A percentile compares a stretch with the other conserved stretches of the same genome.
These are phyloP conservation scores for Pachyramphus minor DNA, from an alignment of 2,113 vertebrate species.

Conservation along the genomic window DNA sequence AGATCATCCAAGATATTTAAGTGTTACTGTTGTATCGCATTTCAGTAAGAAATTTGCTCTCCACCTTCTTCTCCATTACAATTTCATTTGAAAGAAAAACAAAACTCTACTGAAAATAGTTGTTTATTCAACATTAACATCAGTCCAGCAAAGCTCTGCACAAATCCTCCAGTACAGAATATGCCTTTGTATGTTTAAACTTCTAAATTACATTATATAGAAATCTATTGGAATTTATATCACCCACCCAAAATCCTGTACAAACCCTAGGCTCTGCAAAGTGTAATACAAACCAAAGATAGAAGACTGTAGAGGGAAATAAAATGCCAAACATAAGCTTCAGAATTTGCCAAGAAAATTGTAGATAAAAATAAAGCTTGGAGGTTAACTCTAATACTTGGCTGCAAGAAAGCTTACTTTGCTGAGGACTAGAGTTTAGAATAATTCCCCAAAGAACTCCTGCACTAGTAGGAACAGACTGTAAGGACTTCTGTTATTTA, in stretches of 20 bases:
- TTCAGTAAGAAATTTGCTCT: not conserved
- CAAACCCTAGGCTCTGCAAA: slow-evolving; percentile 17
- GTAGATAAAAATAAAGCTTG: slow-evolving; percentile 60
- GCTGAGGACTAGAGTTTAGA: slow-evolving; percentile 25
- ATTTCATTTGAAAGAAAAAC: slow-evolving; percentile 8
- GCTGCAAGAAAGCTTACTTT: slow-evolving; percentile 38
- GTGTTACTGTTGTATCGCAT: not conserved
- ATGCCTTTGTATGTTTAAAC: not conserved
- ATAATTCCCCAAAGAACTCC: slow-evolving; percentile 15
- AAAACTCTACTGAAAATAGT: not conserved
- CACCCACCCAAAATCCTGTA: not conserved
- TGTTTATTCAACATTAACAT: not conserved
- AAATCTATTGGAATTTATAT: slow-evolving; percentile 5
- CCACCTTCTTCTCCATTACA: not conserved
- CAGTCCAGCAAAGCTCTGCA: not conserved
- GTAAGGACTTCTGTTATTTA: not conserved
- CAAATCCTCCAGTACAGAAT: not conserved
- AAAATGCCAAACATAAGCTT: slow-evolving; percentile 29
- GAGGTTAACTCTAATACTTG: slow-evolving; percentile 35
- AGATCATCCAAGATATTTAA: not conserved
- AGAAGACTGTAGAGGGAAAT: slow-evolving; percentile 11
- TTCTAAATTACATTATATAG: not conserved
- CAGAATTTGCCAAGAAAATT: slow-evolving; percentile 43
- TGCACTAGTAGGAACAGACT: not conserved
- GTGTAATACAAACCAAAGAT: slow-evolving; percentile 24